phyloP scores from a whole-genome alignment of 2,888 invertebrate genomes.

The Sphaeridia pumilis region DNA sequence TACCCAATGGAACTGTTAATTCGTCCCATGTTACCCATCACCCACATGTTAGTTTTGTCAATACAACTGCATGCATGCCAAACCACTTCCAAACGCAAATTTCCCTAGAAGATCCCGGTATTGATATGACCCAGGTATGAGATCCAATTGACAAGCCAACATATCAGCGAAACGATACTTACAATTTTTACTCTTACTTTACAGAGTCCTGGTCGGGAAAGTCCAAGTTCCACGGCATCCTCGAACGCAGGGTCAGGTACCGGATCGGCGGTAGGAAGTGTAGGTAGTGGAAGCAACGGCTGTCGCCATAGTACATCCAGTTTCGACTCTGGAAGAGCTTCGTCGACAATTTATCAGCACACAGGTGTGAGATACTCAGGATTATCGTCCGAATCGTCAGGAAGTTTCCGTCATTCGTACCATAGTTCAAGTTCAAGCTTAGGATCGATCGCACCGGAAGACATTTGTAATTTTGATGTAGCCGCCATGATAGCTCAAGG shows the following conservation, averaged over 20 bases:
- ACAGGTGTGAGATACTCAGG: constrained; percentile 32
- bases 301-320: constrained; percentile 82
- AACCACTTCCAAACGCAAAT: constrained; percentile 63
- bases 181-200: constrained; percentile 13
- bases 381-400: constrained; percentile 40
- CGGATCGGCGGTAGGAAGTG: constrained; percentile 36
- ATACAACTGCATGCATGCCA: constrained; percentile 3
- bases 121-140: constrained; percentile 67
- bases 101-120: constrained; percentile 74
- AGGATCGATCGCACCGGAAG: constrained; percentile 51
- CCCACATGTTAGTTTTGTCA: constrained; percentile 15
- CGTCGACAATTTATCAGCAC: constrained; percentile 46
- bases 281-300: constrained; percentile 40
- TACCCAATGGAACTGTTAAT: not conserved
- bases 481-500: constrained; percentile 49
- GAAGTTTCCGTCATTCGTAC: constrained; percentile 48
- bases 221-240: constrained; percentile 56
- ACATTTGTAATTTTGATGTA: constrained; percentile 43
- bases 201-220: constrained; percentile 85
- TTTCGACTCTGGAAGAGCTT: constrained; percentile 82
- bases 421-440: constrained; percentile 38
- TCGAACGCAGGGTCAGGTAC: constrained; percentile 75
- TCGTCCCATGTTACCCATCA: not conserved
- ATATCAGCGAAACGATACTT: too few species aligned
- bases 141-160: not conserved